Percentiles rank a stretch among this genome's conserved stretches.
phyloP scores from a whole-genome alignment of 1,140 invertebrate species.

The Aphelinus certus region DNA sequence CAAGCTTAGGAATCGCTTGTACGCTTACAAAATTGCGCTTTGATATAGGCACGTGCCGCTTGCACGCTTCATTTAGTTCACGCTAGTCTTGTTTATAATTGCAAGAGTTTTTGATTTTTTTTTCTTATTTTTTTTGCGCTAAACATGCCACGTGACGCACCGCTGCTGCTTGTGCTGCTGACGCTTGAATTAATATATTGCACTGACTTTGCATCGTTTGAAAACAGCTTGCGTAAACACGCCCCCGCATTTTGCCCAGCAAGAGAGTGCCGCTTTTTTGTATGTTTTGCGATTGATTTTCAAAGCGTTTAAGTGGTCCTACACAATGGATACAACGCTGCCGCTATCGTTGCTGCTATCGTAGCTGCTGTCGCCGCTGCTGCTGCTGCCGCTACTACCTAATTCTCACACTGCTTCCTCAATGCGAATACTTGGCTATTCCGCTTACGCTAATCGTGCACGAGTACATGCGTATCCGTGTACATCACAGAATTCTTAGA shows the following conservation, averaged over 20 bases:
- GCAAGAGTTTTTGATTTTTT: neutral
- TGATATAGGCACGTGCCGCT: neutral
- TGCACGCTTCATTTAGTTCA: slow-evolving; percentile 35
- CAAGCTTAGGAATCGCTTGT: slow-evolving; percentile 21
- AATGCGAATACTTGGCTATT: neutral
- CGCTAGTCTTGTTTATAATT: slow-evolving; percentile 14
- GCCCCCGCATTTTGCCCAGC: too few species aligned
- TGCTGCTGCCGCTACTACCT: slow-evolving; percentile 10
- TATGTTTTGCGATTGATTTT: too few species aligned
- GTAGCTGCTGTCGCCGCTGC: neutral
- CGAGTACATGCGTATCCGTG: slow-evolving; percentile 1
- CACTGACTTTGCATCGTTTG: too few species aligned
- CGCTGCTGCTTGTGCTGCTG: neutral
- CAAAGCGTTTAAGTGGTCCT: too few species aligned
- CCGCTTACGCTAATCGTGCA: neutral
- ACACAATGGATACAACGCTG: too few species aligned
- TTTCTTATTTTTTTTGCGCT: neutral
- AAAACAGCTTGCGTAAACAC: too few species aligned
- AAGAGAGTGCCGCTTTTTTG: too few species aligned
- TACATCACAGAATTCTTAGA: neutral
- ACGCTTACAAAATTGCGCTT: too few species aligned
- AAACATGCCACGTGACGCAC: neutral
- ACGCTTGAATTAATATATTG: too few species aligned
- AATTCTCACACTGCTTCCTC: slow-evolving; percentile 17
- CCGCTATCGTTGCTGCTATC: too few species aligned